Base-by-base conservation (phyloP, 2,113 vertebrate species). In the Sisor rabdophorus region DNA sequence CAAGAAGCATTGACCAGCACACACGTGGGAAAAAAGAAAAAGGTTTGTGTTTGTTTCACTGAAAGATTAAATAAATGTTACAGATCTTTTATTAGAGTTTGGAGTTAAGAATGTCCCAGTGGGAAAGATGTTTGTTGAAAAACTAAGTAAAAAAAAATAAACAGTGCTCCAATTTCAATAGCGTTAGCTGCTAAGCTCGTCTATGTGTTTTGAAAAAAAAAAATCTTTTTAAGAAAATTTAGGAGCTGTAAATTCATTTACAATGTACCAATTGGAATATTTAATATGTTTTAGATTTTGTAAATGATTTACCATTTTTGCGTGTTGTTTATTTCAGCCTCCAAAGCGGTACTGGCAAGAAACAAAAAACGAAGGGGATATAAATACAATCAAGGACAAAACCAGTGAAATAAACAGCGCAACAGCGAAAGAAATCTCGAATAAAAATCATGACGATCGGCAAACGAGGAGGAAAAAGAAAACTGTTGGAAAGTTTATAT, bases 1-100 rank as follows among this genome's bases (percentile, higher is more conserved):
- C 76, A 77, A 10, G 48, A 19, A 10, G 0, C 9, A 0, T 20
- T 24, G 70, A 11, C 2, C 0, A 5, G 4, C 2, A 15, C 84
- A 81, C 92, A 92, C 91, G 92, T 91, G 92, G 91, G 36, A 32
- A 86, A 88, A 85, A 88, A 87, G 76, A 87, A 87, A 48, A 86
- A 87, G 86, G 89, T 90, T 86, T 22, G 30, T 65, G 22, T 32
- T 19, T 28, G 3, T 32, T 28, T 26, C 1, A 5, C 9, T 56
- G 8, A 48, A 9, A 11, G 54, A 4, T 28, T 24, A 3, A 56
- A 1, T 4, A 11, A 22, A 24, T 17, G 2, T 13, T 40, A 22
- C 0, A 47, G 10, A 11, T 22, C 16, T 6, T 58, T 50, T 4
- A 3, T 17, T 68, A 26, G 22, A 50, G 1, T 0, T 1, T 16